Evolutionary conservation across 2,888 invertebrate species (phyloP).

Genomic region (Galerucella calmariensis): DNA sequence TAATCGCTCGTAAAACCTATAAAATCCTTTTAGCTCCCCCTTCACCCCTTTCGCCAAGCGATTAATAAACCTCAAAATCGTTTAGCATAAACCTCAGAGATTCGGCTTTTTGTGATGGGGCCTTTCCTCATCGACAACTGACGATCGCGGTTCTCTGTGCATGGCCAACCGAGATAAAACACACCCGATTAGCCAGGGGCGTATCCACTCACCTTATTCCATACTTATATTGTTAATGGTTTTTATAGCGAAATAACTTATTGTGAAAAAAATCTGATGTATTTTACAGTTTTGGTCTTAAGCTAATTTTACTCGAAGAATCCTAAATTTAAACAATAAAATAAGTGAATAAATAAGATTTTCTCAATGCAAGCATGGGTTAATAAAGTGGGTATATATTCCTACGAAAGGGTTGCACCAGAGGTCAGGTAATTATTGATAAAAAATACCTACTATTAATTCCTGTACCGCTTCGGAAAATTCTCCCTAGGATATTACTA

Average conservation of each 20-base stretch:
- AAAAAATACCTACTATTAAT: neutral
- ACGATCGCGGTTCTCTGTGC: slow-evolving; percentile 21
- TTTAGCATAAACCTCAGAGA: slow-evolving; percentile 35
- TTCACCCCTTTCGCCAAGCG: slow-evolving; percentile 19
- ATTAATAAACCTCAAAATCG: slow-evolving; percentile 37
- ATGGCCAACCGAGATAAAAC: slow-evolving; percentile 30
- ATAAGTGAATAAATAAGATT: too few relatives aligned
- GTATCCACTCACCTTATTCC: neutral
- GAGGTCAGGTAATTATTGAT: neutral
- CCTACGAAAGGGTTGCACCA: too few relatives aligned
- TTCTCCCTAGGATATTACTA: neutral
- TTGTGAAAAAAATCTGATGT: too few relatives aligned
- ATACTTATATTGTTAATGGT: neutral
- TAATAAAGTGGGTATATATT: too few relatives aligned
- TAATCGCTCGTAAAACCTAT: slow-evolving; percentile 30
- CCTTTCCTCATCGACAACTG: slow-evolving; percentile 27
- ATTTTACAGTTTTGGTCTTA: too few relatives aligned
- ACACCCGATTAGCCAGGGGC: slow-evolving; percentile 13
- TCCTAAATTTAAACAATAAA: too few relatives aligned
- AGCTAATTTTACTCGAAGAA: too few relatives aligned
- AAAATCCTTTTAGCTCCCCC: slow-evolving; percentile 22
- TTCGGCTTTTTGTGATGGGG: slow-evolving; percentile 17
- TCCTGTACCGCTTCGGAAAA: neutral
- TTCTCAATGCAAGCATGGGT: too few relatives aligned
- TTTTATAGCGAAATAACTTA: too few relatives aligned